phyloP scores from a whole-genome alignment of 2,888 invertebrate genomes.

The Lysandra coridon region DNA sequence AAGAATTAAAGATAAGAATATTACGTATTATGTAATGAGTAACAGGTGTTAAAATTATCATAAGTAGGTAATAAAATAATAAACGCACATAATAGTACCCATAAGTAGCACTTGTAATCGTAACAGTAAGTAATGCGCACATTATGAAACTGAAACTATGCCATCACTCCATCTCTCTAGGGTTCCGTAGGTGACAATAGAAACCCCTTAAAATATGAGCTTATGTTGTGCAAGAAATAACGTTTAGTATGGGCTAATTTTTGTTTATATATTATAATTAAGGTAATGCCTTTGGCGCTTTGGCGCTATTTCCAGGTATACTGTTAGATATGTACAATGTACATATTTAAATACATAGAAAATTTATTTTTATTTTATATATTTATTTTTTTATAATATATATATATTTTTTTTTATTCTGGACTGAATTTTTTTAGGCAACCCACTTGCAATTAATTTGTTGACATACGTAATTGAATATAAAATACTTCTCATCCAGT shows the following conservation, averaged over 20 bases:
- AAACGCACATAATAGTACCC: neutral
- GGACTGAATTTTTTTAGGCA: too few relatives aligned
- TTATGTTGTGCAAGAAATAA: neutral
- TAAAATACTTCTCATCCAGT: too few relatives aligned
- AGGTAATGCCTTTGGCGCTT: too few relatives aligned
- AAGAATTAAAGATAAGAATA: neutral
- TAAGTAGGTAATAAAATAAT: conserved; percentile 9
- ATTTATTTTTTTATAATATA: too few relatives aligned
- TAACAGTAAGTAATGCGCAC: neutral
- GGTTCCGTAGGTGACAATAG: neutral
- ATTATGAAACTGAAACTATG: conserved; percentile 18
- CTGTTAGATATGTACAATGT: too few relatives aligned
- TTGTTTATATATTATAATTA: too few relatives aligned
- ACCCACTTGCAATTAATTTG: too few relatives aligned
- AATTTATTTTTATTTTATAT: too few relatives aligned
- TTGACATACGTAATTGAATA: too few relatives aligned
- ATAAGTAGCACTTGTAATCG: neutral
- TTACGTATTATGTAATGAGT: neutral
- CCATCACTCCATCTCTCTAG: neutral
- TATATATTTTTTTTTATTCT: too few relatives aligned
- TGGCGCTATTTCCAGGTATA: too few relatives aligned
- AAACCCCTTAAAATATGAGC: neutral
- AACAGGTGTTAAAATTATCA: conserved; percentile 5
- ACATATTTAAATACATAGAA: too few relatives aligned
- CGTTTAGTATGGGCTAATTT: neutral